phyloP scores from a whole-genome alignment of 2,888 invertebrate genomes.

The Crossocerus cetratus region DNA sequence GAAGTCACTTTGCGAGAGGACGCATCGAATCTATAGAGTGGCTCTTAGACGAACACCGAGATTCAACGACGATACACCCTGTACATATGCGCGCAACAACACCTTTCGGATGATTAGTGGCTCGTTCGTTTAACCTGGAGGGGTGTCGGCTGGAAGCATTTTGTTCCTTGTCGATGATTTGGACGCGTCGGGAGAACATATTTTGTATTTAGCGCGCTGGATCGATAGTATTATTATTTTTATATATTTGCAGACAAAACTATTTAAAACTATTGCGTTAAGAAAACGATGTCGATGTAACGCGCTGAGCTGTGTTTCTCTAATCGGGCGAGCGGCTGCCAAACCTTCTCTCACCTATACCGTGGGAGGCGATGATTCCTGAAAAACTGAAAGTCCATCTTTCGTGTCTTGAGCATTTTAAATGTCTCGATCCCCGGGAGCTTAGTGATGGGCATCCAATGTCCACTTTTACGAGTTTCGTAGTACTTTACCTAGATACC shows the following conservation, averaged over 20 bases:
- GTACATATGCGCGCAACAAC: constrained; percentile 33
- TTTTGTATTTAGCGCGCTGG: constrained; percentile 45
- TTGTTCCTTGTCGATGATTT: constrained; percentile 17
- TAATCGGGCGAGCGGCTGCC: constrained; percentile 30
- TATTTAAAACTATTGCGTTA: constrained; percentile 52
- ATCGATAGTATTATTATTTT: constrained; percentile 71
- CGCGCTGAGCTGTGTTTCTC: constrained; percentile 1
- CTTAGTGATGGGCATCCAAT: too few relatives aligned
- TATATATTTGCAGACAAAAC: constrained; percentile 62
- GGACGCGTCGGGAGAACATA: constrained; percentile 17
- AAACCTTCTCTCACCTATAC: constrained; percentile 24
- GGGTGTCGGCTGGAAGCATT: background rate
- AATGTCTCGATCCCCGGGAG: constrained; percentile 3
- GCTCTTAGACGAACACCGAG: constrained; percentile 30
- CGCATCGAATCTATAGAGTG: constrained; percentile 32
- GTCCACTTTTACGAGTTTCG: too few relatives aligned
- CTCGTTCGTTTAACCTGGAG: constrained; percentile 20
- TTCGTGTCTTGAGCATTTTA: background rate
- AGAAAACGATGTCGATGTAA: constrained; percentile 7
- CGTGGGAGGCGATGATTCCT: background rate
- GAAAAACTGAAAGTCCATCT: too few relatives aligned
- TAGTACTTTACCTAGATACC: too few relatives aligned
- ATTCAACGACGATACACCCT: constrained; percentile 25
- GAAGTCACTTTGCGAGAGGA: constrained; percentile 4
- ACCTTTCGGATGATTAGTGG: constrained; percentile 20